Base-by-base conservation (phyloP, 1,140 invertebrate genomes). In the Hermatobates lingyangjiaoensis region DNA sequence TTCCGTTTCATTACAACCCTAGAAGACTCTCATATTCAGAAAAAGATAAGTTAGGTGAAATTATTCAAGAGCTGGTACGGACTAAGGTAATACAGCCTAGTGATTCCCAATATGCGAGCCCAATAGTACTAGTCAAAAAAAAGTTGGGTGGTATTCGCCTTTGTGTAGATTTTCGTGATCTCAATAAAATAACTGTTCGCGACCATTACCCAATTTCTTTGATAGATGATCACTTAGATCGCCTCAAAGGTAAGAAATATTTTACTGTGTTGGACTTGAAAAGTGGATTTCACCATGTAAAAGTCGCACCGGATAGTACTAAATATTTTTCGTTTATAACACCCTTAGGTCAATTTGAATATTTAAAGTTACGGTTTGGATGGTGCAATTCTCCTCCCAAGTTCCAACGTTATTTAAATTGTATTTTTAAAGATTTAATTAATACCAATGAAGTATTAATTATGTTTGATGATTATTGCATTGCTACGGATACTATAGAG, bases 281-380 rank as follows among this genome's bases (percentile, higher is more conserved):
- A 0, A 58, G 53, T 27, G 56, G 54, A 1, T 57, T 55, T 47
- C 67, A 65, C 54, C 68, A 76, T 53, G 57, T 73, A 7, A 53
- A 56, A 12, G 55, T 73, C 0, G 53, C 62, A 7, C 45, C 52
- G 42, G 54, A 63, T 1, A 63, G 65, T 21, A 64, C 59, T 23
- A 48, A 66, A 23, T 66, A 66, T 45, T 73, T 71, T 12, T 64
- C 64, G 1, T 71, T 71, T 52, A 56, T 63, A 21, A 66, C 65
- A 0, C 60, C 61, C 10, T 58, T 63, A 26, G 66, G 66, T 3
- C 60, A 63, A 25, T 73, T 56, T 46, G 59, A 71, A 57, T 69
- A 60, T 46, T 51, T 59, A 2, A 28, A 50, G 15, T 62, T 73
- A 58, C 63, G 68, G 20, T 71, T 71, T 56, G 71, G 71, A 27